These are phyloP conservation scores for Panthera tigris DNA, from an alignment of 2,113 vertebrate species.

Conservation along the genomic window DNA sequence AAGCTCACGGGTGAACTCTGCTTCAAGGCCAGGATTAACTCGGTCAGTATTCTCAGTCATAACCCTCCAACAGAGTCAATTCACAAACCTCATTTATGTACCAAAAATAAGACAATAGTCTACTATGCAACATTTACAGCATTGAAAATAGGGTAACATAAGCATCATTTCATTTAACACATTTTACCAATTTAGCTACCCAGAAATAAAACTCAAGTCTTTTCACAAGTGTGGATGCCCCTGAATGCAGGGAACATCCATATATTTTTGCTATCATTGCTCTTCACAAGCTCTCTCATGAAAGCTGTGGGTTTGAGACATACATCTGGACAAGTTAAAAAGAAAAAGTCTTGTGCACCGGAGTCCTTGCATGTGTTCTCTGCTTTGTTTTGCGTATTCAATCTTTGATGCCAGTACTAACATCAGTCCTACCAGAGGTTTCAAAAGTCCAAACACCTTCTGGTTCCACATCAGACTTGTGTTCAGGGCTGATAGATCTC, in stretches of 20 bases:
- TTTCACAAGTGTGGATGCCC: constrained; percentile 86
- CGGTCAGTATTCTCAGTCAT: constrained; percentile 84
- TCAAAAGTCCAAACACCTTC: constrained; percentile 87
- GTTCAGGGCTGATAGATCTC: constrained; percentile 86
- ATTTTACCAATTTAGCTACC: constrained; percentile 87
- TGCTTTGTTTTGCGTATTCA: constrained; percentile 90
- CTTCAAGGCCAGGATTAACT: constrained; percentile 83
- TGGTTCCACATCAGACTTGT: constrained; percentile 84
- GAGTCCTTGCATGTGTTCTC: constrained; percentile 89
- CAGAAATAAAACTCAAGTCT: constrained; percentile 86
- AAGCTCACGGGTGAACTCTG: constrained; percentile 84
- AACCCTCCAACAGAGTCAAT: constrained; percentile 84
- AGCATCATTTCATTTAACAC: constrained; percentile 87
- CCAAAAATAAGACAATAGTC: constrained; percentile 89
- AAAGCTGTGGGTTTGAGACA: constrained; percentile 91
- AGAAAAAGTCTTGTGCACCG: constrained; percentile 82
- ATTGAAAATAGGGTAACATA: constrained; percentile 86
- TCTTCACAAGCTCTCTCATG: constrained; percentile 91
- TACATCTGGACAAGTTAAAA: constrained; percentile 88
- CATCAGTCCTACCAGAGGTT: constrained; percentile 92
- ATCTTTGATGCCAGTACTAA: constrained; percentile 90
- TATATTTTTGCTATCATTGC: constrained; percentile 87
- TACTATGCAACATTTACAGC: constrained; percentile 89
- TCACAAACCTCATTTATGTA: constrained; percentile 90
- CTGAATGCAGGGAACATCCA: constrained; percentile 89